Conservation (phyloP, 2,113 vertebrate species). For the Strigops habroptila region DNA sequence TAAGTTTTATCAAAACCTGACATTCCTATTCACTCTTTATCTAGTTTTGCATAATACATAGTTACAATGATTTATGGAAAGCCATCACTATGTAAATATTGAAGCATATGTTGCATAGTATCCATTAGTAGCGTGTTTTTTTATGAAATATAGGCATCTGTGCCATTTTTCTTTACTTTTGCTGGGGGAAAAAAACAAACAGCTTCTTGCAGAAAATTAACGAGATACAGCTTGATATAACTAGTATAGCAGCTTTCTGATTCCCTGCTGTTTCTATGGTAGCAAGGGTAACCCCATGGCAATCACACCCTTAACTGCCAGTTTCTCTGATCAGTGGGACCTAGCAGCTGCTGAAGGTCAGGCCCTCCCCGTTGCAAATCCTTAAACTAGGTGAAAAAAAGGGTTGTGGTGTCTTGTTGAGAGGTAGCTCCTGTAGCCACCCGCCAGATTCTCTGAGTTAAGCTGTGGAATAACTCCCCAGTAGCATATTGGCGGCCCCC, state of each 20-base stretch:
- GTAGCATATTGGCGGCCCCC: background rate
- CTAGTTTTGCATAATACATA: slow-evolving; percentile 30
- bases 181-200: background rate
- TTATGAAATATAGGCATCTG: background rate
- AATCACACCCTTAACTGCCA: background rate
- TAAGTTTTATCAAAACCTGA: slow-evolving; percentile 56
- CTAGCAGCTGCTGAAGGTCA: background rate
- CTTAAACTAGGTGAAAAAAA: background rate
- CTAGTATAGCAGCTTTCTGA: background rate
- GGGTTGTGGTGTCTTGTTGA: background rate
- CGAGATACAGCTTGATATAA: background rate
- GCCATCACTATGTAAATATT: slow-evolving; percentile 45
- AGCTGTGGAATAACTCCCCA: background rate
- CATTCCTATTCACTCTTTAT: slow-evolving; percentile 50
- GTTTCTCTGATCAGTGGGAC: background rate
- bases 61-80: slow-evolving; percentile 19
- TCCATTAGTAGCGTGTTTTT: background rate
- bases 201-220: background rate
- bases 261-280: background rate
- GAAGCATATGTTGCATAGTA: background rate
- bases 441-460: background rate
- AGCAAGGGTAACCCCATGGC: background rate
- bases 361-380: background rate
- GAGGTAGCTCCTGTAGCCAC: background rate
- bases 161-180: background rate